Base-by-base conservation (phyloP, 1,140 invertebrate genomes). In the Pissodes strobi region DNA sequence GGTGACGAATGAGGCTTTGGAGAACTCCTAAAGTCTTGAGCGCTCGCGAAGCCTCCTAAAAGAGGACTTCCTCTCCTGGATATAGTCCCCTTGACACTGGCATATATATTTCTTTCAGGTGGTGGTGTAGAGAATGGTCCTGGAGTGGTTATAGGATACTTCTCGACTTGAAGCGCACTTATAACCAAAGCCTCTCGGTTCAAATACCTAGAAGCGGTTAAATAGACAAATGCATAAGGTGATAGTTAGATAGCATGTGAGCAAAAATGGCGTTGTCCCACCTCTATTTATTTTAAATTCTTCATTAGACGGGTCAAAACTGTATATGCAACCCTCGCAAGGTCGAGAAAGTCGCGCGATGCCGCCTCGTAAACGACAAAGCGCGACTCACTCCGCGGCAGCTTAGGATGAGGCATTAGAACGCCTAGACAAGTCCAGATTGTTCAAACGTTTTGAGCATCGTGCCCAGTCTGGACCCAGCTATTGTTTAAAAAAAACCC, bases 161-260 rank as follows among this genome's bases (percentile, higher is more conserved):
- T 94, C 78, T 95, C 93, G 53, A 95, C 92, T 84, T 95, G 91
- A 48, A 95, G 83, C 22, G 93, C 93, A 79, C 92, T 94, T 79
- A 95, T 90, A 25, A 95, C 93, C 70, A 95, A 88, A 65, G 93
- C 92, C 81, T 94, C 92, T 64, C 93, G 86, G 79, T 94, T 93
- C 81, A 95, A 92, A 80, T 93, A 93, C 82, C 91, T 93, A 34
- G 74, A 69, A 71, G 68, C 52, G 52, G 45, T 45, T 53, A 64
- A 59, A 68, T 52, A 67, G 17, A 64, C 57, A 60, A 59, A 53
- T 60, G 52, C 38, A 56, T 43, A 34, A 38, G 12, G 57, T 66
- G 67, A 66, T 62, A 59, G 59, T 64, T 63, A 53, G 56, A 19
- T 49, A 43, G 58, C 38, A 39, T 52, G 13, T 13, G 22, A 25